A percentile compares a stretch with the other conserved stretches of the same genome.
These are phyloP conservation scores for Hylaea fasciaria DNA, from an alignment of 2,888 invertebrate species.

Conservation along the genomic window DNA sequence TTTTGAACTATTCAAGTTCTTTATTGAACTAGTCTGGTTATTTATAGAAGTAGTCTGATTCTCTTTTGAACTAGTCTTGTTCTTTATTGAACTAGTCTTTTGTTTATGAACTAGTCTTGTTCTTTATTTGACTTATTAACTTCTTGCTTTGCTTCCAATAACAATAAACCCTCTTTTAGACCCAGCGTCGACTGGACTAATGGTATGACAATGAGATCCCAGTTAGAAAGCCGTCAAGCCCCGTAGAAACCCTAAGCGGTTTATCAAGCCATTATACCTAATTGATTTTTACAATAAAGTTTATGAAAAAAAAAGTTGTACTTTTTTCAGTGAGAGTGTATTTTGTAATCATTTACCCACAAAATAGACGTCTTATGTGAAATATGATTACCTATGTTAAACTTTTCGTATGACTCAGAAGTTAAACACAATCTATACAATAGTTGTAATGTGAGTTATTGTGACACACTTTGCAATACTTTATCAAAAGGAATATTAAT, in stretches of 20 bases:
- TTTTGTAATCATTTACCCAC: too few relatives aligned
- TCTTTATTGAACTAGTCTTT: background rate
- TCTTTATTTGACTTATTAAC: background rate
- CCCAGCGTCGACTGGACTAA: conserved; percentile 26
- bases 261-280: conserved; percentile 24
- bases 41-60: background rate
- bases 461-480: too few relatives aligned
- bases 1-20: too few relatives aligned
- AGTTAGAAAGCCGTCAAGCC: conserved; percentile 43
- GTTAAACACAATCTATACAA: too few relatives aligned
- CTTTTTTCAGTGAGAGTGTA: background rate
- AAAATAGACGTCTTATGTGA: too few relatives aligned
- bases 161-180: conserved; percentile 19
- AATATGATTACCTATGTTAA: too few relatives aligned
- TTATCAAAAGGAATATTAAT: too few relatives aligned
- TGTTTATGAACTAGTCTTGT: background rate
- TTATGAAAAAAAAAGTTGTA: background rate
- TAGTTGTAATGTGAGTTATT: too few relatives aligned
- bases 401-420: too few relatives aligned
- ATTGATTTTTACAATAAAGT: background rate
- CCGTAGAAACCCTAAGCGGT: conserved; percentile 43
- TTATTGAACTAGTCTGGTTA: too few relatives aligned
- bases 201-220: conserved; percentile 41
- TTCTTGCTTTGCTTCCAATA: conserved; percentile 18
- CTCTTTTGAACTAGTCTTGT: too few relatives aligned